A percentile compares a stretch with the other conserved stretches of the same genome.
These are phyloP conservation scores for Bimastos eiseni DNA, from an alignment of 2,888 invertebrate genomes.

Conservation along the genomic window DNA sequence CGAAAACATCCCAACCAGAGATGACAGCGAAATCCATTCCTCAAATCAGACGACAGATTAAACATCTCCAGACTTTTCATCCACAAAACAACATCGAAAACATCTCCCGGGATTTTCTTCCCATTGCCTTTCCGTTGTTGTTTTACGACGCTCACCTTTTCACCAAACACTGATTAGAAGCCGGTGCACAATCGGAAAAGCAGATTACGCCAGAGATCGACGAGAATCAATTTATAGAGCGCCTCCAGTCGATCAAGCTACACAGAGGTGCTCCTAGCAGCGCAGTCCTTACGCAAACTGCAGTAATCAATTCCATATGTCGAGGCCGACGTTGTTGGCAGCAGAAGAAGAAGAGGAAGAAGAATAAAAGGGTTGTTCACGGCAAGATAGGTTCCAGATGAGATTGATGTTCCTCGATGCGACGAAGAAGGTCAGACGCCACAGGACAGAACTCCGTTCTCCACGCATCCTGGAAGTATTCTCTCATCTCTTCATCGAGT, in stretches of 20 bases:
- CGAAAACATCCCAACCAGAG: background rate
- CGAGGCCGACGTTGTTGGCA: background rate
- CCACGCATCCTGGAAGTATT: constrained; percentile 55
- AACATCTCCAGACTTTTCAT: background rate
- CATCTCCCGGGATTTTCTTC: background rate
- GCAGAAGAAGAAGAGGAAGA: background rate
- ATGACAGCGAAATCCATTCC: background rate
- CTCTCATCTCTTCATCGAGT: constrained; percentile 49
- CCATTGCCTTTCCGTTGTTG: background rate
- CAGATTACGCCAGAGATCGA: constrained; percentile 3
- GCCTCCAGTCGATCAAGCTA: background rate
- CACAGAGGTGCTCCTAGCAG: background rate
- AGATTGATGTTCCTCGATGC: constrained; percentile 56
- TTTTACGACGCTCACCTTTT: background rate
- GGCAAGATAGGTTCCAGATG: constrained; percentile 53
- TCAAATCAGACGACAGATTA: background rate
- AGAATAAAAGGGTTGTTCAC: background rate
- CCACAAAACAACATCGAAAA: background rate
- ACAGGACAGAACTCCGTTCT: constrained; percentile 59
- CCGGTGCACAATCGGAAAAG: background rate
- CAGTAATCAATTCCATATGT: too few species aligned
- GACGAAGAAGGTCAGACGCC: constrained; percentile 55
- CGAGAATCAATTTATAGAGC: constrained; percentile 5
- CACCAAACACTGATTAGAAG: background rate
- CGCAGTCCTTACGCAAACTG: background rate